Conservation (phyloP, 2,888 invertebrate genomes). For the Latheticus oryzae region DNA sequence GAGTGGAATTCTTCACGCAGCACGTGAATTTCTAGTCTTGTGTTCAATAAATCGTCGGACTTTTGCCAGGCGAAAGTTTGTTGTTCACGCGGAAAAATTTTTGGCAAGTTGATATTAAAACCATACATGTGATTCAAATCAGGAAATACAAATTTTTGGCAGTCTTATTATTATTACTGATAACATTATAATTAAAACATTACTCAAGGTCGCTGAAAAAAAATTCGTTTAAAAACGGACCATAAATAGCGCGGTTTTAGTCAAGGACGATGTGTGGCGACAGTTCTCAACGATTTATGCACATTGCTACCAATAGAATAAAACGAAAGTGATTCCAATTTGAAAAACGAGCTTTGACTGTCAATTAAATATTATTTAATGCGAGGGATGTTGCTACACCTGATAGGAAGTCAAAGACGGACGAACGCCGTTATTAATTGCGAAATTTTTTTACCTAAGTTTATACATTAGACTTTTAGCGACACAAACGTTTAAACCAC, state of each 20-base stretch:
- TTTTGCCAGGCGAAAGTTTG: constrained; percentile 34
- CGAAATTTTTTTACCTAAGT: no score
- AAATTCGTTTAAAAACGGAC: constrained; percentile 27
- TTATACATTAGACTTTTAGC: no score
- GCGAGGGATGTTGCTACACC: constrained; percentile 39
- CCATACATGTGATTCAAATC: constrained; percentile 20
- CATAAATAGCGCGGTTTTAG: constrained; percentile 19
- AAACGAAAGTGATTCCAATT: constrained; percentile 17
- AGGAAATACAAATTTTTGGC: constrained; percentile 31
- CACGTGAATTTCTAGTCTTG: constrained; percentile 29
- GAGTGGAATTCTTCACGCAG: constrained; percentile 27
- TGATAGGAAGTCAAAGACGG: constrained; percentile 35
- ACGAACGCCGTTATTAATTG: constrained; percentile 18
- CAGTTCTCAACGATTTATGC: constrained; percentile 33
- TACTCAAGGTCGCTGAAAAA: constrained; percentile 21
- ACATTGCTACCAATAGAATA: constrained; percentile 28
- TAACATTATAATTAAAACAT: constrained; percentile 23
- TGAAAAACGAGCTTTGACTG: constrained; percentile 33
- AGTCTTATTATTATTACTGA: constrained; percentile 29
- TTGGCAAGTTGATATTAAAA: constrained; percentile 17
- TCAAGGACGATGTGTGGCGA: constrained; percentile 27
- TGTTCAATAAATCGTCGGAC: no score
- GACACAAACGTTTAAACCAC: constrained; percentile 26
- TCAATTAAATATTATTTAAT: constrained; percentile 45
- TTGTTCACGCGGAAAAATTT: constrained; percentile 30